Base-by-base conservation (phyloP, 2,113 vertebrate species). In the Phaethornis superciliosus region DNA sequence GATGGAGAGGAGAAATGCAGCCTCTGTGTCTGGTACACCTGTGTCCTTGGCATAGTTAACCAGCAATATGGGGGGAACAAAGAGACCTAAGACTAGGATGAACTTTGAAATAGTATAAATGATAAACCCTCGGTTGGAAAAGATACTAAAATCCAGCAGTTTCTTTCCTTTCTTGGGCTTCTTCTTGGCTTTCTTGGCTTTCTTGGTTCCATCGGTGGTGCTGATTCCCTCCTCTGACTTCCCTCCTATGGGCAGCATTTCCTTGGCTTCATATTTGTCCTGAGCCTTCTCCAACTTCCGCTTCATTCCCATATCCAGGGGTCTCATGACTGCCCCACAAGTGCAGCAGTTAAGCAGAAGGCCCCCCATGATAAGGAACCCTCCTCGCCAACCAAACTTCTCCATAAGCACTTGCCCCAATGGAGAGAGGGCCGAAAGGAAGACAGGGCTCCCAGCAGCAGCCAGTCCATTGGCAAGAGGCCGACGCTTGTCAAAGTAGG, bases 21-120 rank as follows among this genome's bases (percentile, higher is more conserved):
- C 98, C 55, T 98, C 97, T 10, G 95, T 95, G 93, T 98, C 98
- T 2, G 98, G 97, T 9, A 98, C 97, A 0, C 98, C 98, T 1
- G 94, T 96, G 93, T 98, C 98, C 92, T 98, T 98, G 93, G 98
- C 98, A 1, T 98, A 98, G 95, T 98, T 98, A 81, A 98, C 98
- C 90, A 98, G 70, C 84, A 98, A 80, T 86, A 98, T 98, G 54
- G 98, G 95, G 67, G 98, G 98, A 82, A 98, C 98, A 0, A 98
- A 98, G 89, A 98, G 98, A 51, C 98, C 98, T 63, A 98, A 85
- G 26, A 98, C 98, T 92, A 98, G 96, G 81, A 98, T 97, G 93
- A 98, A 98, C 91, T 98, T 98, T 56, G 98, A 97, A 81, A 97
- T 89, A 2, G 97, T 96, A 62, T 98, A 98, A 90, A 98, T 97